phyloP scores from a whole-genome alignment of 2,797 vertebrate genomes.

The Sebastes umbrosus region DNA sequence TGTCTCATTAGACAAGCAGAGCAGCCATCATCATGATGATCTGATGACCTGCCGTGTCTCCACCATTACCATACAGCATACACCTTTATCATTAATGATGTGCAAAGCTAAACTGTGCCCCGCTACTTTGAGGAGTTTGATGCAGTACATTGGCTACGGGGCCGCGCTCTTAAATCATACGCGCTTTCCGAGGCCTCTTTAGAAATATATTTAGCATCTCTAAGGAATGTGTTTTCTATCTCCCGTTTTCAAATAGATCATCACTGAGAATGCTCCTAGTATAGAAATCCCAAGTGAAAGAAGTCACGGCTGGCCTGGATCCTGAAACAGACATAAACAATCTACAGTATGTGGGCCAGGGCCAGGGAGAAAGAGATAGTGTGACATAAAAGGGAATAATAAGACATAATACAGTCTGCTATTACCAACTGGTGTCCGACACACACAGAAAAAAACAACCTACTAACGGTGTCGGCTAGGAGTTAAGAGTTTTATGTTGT shows the following conservation, averaged over 20 bases:
- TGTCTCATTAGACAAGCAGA: constrained; percentile 33
- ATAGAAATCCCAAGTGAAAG: constrained; percentile 66
- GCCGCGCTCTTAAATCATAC: constrained; percentile 56
- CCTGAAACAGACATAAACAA: constrained; percentile 64
- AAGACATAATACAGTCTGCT: constrained; percentile 20
- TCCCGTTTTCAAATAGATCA: constrained; percentile 66
- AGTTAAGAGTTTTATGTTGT: constrained; percentile 15
- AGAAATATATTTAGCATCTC: constrained; percentile 68
- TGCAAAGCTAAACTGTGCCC: constrained; percentile 26
- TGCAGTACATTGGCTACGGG: constrained; percentile 18
- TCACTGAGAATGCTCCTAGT: constrained; percentile 49
- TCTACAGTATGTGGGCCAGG: constrained; percentile 63
- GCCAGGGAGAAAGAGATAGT: constrained; percentile 28
- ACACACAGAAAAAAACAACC: neutral
- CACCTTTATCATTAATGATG: constrained; percentile 56
- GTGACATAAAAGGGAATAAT: constrained; percentile 38
- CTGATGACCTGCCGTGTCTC: constrained; percentile 12
- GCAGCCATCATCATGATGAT: constrained; percentile 21
- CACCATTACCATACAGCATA: constrained; percentile 26
- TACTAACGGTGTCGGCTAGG: neutral
- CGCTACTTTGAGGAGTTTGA: constrained; percentile 44
- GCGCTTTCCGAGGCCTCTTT: constrained; percentile 27
- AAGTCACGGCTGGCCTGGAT: constrained; percentile 65
- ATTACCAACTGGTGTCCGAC: neutral
- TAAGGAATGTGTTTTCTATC: constrained; percentile 48